These are phyloP conservation scores for Tinea pellionella DNA, from an alignment of 2,888 invertebrate species.

Conservation along the genomic window DNA sequence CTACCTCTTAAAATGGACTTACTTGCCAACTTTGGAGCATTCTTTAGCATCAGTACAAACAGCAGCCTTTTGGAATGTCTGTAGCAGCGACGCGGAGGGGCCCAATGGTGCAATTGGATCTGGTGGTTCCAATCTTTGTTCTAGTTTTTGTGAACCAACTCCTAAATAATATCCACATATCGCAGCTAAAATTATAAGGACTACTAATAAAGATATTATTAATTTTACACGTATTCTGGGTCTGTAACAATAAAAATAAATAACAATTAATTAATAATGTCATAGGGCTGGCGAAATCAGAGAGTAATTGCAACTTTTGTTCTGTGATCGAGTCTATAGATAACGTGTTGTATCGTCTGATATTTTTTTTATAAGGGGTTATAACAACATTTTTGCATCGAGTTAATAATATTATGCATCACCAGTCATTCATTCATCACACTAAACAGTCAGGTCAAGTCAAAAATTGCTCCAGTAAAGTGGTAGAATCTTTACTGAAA, in stretches of 20 bases:
- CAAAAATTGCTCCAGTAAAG: too few species aligned
- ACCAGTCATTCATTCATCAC: too few species aligned
- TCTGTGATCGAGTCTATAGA: too few species aligned
- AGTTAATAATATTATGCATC: too few species aligned
- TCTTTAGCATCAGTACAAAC: constrained; percentile 82
- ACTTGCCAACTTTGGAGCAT: constrained; percentile 85
- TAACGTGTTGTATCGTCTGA: too few species aligned
- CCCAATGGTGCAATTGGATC: constrained; percentile 74
- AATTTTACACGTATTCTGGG: constrained; percentile 43
- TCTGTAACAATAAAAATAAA: constrained; percentile 33
- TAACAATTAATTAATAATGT: background rate
- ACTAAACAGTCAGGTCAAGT: too few species aligned
- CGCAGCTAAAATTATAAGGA: constrained; percentile 41
- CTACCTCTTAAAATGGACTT: too few species aligned
- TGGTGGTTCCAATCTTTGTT: constrained; percentile 58
- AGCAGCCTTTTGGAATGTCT: constrained; percentile 75
- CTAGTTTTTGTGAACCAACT: constrained; percentile 29
- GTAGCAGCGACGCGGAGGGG: constrained; percentile 75
- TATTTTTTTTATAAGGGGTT: too few species aligned
- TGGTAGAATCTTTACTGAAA: too few species aligned
- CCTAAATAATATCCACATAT: constrained; percentile 43
- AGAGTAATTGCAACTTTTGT: too few species aligned
- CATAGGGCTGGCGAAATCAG: too few species aligned
- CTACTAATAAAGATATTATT: constrained; percentile 30
- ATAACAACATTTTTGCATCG: too few species aligned